Conservation (phyloP, 1,140 invertebrate species). For the Cherax destructor region DNA sequence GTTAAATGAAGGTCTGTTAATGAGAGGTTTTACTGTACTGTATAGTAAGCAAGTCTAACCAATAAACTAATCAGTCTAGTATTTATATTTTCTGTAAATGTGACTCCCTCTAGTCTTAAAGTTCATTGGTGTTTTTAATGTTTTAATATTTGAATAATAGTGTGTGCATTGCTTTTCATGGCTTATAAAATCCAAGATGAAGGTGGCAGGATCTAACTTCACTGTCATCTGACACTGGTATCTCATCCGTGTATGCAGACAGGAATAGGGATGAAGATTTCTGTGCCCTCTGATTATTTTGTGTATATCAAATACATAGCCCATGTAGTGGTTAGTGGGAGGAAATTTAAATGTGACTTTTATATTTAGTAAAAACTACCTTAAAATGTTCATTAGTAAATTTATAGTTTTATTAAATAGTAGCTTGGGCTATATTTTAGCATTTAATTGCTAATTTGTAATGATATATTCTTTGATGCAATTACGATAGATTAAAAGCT, state of each 20-base stretch:
- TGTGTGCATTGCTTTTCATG: not conserved
- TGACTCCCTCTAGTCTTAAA: not conserved
- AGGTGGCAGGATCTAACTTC: not conserved
- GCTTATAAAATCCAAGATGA: not conserved
- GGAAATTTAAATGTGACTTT: too few relatives aligned
- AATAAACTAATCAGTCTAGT: not conserved
- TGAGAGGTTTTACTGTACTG: too few relatives aligned
- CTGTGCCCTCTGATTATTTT: conserved; percentile 7
- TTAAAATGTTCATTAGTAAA: too few relatives aligned
- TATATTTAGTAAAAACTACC: too few relatives aligned
- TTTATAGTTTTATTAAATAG: not conserved
- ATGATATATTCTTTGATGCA: not conserved
- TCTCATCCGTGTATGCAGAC: conserved; percentile 20
- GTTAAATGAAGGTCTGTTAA: too few relatives aligned
- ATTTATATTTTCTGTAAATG: not conserved
- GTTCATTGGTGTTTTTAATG: not conserved
- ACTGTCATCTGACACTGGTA: not conserved
- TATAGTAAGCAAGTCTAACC: too few relatives aligned
- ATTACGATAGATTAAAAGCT: not conserved
- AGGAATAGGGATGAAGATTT: conserved; percentile 14
- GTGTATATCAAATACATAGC: not conserved
- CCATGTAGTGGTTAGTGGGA: too few relatives aligned
- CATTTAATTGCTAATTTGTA: not conserved
- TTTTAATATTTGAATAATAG: not conserved
- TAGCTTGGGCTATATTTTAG: not conserved